Conservation (phyloP, 1,140 invertebrate species). For the Physella acuta region DNA sequence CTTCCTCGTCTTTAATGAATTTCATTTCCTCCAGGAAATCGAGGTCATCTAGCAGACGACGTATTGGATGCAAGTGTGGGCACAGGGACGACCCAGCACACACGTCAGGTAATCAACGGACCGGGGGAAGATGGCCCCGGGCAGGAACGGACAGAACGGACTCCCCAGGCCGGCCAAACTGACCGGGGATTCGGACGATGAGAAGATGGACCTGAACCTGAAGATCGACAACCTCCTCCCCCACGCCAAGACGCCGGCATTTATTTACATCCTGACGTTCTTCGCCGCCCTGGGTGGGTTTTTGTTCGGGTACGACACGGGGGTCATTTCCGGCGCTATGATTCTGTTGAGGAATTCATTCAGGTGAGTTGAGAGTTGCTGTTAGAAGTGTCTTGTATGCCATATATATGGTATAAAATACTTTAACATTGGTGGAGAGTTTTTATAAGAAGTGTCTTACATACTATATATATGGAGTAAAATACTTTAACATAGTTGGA, state of each 20-base stretch:
- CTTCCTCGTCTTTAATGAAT: no score
- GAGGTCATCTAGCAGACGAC: no score
- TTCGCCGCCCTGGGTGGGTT: constrained; percentile 66
- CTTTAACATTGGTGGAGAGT: no score
- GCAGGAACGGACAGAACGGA: constrained; percentile 2
- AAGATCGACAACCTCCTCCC: constrained; percentile 49
- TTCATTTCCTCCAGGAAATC: background rate
- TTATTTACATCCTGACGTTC: constrained; percentile 50
- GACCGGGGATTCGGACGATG: constrained; percentile 47
- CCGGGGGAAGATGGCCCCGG: background rate
- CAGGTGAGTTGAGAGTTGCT: constrained; percentile 28
- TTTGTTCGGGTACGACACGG: constrained; percentile 72
- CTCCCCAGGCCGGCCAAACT: constrained; percentile 39
- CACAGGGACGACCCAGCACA: background rate
- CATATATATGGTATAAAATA: no score
- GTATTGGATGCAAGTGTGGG: background rate
- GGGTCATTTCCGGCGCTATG: constrained; percentile 71
- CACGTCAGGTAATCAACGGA: background rate
- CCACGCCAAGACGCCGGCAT: constrained; percentile 44
- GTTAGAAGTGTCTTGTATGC: no score
- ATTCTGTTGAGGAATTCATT: constrained; percentile 62
- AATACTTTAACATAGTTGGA: no score
- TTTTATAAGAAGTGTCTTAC: no score
- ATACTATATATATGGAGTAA: no score
- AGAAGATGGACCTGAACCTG: constrained; percentile 45